Conservation (phyloP, 2,797 vertebrate species). For the Sebastolobus altivelis region DNA sequence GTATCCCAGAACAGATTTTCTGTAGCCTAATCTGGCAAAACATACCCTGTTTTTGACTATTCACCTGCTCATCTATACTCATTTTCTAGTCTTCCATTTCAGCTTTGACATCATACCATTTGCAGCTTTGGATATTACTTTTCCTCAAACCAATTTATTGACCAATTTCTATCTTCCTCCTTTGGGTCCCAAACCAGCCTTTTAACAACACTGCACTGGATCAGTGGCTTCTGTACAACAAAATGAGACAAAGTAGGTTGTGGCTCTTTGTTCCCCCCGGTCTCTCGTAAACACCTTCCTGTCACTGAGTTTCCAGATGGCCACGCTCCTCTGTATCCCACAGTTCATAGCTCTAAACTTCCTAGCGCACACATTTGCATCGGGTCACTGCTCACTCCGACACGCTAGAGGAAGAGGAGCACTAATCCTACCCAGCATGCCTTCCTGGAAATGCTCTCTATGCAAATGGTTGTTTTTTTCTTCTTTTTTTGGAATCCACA, state of each 20-base stretch:
- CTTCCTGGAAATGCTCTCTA: conserved; percentile 73
- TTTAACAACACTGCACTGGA: conserved; percentile 45
- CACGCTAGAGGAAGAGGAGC: conserved; percentile 71
- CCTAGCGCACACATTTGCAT: conserved; percentile 77
- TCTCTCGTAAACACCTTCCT: conserved; percentile 71
- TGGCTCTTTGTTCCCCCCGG: conserved; percentile 59
- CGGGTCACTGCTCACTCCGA: conserved; percentile 80
- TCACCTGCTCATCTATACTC: not conserved
- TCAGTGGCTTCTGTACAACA: conserved; percentile 65
- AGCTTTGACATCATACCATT: conserved; percentile 13
- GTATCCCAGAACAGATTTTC: not conserved
- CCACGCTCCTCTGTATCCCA: conserved; percentile 69
- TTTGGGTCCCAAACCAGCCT: conserved; percentile 35
- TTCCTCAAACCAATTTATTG: conserved; percentile 29
- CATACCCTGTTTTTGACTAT: not conserved
- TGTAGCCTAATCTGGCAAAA: not conserved
- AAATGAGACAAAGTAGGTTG: conserved; percentile 65
- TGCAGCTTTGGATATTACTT: conserved; percentile 21
- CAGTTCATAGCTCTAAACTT: conserved; percentile 75
- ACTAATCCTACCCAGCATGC: conserved; percentile 76
- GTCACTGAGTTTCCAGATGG: conserved; percentile 84
- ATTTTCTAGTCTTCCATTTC: not conserved
- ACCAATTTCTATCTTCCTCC: conserved; percentile 30
- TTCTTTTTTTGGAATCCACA: conserved; percentile 3
- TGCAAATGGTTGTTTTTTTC: conserved; percentile 58